Conservation (phyloP, 2,888 invertebrate genomes). For the Anagyrus pseudococci region DNA sequence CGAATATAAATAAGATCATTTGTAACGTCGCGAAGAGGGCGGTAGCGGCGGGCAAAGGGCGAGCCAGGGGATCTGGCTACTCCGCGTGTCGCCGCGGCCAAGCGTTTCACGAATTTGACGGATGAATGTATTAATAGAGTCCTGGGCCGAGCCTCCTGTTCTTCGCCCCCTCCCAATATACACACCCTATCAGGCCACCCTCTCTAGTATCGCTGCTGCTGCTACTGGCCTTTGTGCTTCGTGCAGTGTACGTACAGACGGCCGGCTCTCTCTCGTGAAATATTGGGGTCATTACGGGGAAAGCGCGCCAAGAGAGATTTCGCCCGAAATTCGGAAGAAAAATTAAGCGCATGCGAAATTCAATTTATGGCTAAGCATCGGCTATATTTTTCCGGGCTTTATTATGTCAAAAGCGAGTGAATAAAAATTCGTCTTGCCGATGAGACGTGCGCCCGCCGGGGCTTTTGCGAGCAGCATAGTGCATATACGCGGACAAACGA, state of each 20-base stretch:
- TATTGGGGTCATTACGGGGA: conserved; percentile 22
- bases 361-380: conserved; percentile 11
- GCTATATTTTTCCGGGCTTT: background rate
- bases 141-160: background rate
- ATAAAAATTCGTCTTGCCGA: conserved; percentile 6
- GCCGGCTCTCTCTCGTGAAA: conserved; percentile 20
- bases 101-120: conserved; percentile 30
- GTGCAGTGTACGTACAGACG: background rate
- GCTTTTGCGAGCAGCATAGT: background rate
- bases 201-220: background rate
- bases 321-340: conserved; percentile 14
- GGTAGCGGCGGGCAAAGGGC: background rate
- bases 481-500: background rate
- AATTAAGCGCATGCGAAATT: conserved; percentile 23
- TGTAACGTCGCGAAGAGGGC: conserved; percentile 18
- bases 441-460: background rate
- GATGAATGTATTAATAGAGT: conserved; percentile 34
- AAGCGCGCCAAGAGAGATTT: conserved; percentile 15
- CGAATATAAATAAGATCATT: conserved; percentile 39
- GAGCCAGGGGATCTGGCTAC: conserved; percentile 10
- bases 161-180: too few relatives aligned
- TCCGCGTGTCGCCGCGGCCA: conserved; percentile 13
- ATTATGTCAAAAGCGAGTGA: conserved; percentile 9
- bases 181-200: background rate
- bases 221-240: conserved; percentile 6